Percentiles rank a stretch among this genome's conserved stretches.
phyloP scores from a whole-genome alignment of 2,888 invertebrate species.

The Pristionchus maxplancki region DNA sequence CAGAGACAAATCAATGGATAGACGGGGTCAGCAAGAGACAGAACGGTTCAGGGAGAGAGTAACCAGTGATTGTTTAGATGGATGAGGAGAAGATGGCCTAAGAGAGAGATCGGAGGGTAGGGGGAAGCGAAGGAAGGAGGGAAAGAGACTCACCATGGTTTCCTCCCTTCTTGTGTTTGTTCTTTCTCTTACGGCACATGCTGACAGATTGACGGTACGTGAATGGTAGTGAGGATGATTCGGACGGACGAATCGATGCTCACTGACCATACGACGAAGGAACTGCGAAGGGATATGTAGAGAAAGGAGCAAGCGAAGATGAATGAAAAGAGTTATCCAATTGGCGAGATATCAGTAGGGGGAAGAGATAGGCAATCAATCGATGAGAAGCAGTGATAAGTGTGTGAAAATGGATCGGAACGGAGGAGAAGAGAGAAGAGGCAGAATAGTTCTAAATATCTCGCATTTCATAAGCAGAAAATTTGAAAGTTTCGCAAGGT shows the following conservation, averaged over 20 bases:
- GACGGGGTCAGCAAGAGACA: not conserved
- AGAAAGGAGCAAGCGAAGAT: too few relatives aligned
- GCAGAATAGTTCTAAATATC: not conserved
- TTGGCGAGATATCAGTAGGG: not conserved
- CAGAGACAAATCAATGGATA: not conserved
- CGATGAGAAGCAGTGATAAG: conserved; percentile 2
- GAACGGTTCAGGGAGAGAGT: conserved; percentile 24
- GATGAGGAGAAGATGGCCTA: conserved; percentile 24
- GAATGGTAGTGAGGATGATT: conserved; percentile 12
- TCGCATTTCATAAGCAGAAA: not conserved
- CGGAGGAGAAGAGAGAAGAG: not conserved
- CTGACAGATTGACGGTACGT: conserved; percentile 20
- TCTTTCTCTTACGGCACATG: conserved; percentile 52
- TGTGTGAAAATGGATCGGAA: not conserved
- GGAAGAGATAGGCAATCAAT: not conserved
- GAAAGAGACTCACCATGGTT: conserved; percentile 50
- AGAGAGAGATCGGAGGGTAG: conserved; percentile 11
- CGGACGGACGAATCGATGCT: not conserved
- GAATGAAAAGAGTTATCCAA: too few relatives aligned
- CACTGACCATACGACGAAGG: not conserved
- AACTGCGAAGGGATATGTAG: not conserved
- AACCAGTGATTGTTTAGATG: conserved; percentile 44
- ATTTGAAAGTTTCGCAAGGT: not conserved
- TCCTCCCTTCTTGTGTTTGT: conserved; percentile 49
- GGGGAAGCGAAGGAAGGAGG: not conserved